Evolutionary conservation across 2,113 vertebrate genomes (phyloP).

Genomic region (Notechis scutatus): DNA sequence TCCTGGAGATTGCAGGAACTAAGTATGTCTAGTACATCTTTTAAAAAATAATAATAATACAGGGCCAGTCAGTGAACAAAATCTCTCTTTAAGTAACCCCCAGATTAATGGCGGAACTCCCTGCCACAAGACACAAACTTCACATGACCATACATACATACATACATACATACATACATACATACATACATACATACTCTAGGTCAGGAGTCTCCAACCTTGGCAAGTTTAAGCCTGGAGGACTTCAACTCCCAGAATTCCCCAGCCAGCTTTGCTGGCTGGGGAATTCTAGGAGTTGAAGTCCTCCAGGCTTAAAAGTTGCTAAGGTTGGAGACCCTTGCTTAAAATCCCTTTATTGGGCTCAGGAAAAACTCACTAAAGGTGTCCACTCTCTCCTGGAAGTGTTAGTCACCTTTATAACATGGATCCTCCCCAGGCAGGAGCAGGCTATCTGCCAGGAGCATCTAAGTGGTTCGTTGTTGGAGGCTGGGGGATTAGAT

Average conservation of each 20-base stretch:
- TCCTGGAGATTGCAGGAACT: no score
- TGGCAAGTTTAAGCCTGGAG: no score
- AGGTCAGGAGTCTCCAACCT: no score
- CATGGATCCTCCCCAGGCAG: neutral
- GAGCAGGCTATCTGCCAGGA: neutral
- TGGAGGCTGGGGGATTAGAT: neutral
- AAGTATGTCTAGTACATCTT: no score
- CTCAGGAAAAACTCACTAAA: neutral
- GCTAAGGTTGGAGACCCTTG: no score
- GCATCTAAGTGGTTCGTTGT: neutral
- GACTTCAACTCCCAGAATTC: no score
- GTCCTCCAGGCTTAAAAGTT: no score
- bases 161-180: no score
- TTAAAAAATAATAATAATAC: neutral
- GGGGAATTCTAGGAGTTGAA: no score
- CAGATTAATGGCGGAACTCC: neutral
- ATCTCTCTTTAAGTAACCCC: neutral
- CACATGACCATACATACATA: neutral
- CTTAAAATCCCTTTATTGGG: neutral
- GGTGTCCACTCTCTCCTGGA: fast-evolving
- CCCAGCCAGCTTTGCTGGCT: no score
- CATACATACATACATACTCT: no score
- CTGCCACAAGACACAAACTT: neutral
- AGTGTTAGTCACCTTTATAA: neutral
- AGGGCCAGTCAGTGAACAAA: neutral